Evolutionary conservation across 1,140 invertebrate species (phyloP), one percentile per base, ranked within the genome.

Genomic region (Pinna nobilis): DNA sequence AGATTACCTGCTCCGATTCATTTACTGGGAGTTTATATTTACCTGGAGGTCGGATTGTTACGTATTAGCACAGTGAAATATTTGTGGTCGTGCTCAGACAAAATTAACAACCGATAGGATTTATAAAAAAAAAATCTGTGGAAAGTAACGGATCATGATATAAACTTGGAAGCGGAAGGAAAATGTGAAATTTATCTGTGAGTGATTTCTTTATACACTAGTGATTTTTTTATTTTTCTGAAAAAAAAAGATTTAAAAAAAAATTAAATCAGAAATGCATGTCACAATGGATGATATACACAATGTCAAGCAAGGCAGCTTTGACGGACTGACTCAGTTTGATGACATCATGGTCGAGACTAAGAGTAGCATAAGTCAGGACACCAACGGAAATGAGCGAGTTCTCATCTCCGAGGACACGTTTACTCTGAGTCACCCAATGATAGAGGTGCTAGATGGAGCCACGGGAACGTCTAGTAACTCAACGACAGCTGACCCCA

Each of bases 381-480:
- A 35, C 25, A 63, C 15, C 30, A 32, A 18, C 28, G 7, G 23
- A 7, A 13, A 6, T 7, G 13, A 59, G n/a, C 28, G 35, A 41
- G 37, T 41, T 20, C 15, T 20, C 7, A 25, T 37, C 9, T 2
- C 1, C 25, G 32, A 41, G n/a, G 59, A 44, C 9, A 44, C 39
- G 7, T 25, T 33, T 44, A 15, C 28, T 18, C 23, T 15, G 39
- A 37, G n/a, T 4, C 9, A 63, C 39, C 9, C 9, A n/a, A n/a
- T n/a, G 9, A 44, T n/a, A 44, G 59, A 63, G 7, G 35, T 28
- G 5, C n/a, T 2, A 15, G 63, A 65, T 28, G 9, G 44, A 13
- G 47, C 18, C 2, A 50, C 63, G 4, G 63, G 41, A 15, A 25
- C 44, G 18, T 65, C 44, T 5, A 65, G 63, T 50, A 25, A 65